Evolutionary conservation across 2,797 vertebrate genomes (phyloP).

Genomic region (Siniperca scherzeri): DNA sequence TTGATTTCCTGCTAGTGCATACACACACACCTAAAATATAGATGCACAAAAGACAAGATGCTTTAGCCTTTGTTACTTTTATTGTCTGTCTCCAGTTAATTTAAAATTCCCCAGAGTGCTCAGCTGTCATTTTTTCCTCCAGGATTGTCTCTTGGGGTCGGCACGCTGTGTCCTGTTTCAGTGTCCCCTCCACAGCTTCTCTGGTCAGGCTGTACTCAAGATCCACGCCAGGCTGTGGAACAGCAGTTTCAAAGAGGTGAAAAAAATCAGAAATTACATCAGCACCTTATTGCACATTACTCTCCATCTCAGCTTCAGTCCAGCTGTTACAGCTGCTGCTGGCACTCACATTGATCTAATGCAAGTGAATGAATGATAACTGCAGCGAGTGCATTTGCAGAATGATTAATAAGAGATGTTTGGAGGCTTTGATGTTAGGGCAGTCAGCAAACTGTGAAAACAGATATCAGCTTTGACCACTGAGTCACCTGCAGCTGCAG

Average conservation of each 20-base stretch:
- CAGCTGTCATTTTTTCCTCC: constrained; percentile 23
- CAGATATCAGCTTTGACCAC: background rate
- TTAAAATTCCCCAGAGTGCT: background rate
- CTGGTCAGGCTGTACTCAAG: constrained; percentile 86
- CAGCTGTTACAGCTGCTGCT: constrained; percentile 18
- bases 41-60: background rate
- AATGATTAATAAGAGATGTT: background rate
- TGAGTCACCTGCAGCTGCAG: constrained; percentile 15
- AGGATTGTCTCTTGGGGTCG: constrained; percentile 91
- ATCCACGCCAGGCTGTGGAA: constrained; percentile 94
- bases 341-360: constrained; percentile 6
- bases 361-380: constrained; percentile 5
- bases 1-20: background rate
- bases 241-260: constrained; percentile 94
- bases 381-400: background rate
- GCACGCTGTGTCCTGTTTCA: constrained; percentile 90
- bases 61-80: background rate
- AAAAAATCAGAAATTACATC: constrained; percentile 12
- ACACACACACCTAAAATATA: background rate
- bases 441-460: background rate
- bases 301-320: constrained; percentile 14
- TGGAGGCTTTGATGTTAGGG: constrained; percentile 15
- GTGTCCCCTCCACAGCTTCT: constrained; percentile 92
- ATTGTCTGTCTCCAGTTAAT: background rate
- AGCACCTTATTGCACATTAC: background rate